Evolutionary conservation across 1,140 invertebrate species (phyloP).

Genomic region (Andrena cerasifolii): DNA sequence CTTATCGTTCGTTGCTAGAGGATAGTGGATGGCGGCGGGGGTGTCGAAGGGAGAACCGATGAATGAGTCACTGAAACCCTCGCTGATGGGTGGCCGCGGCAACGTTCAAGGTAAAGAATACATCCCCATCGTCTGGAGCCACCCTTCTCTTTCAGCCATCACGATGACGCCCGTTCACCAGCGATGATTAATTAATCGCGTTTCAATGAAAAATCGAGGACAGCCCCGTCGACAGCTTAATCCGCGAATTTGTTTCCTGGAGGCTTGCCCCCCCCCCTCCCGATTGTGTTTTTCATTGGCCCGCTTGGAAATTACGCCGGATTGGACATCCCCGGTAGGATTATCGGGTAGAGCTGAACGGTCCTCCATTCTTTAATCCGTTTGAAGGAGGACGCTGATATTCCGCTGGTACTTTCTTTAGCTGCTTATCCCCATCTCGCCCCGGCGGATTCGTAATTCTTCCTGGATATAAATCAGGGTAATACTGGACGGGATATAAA

Average conservation of each 20-base stretch:
- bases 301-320: conserved; percentile 27
- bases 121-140: conserved; percentile 7
- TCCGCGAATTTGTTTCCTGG: conserved; percentile 16
- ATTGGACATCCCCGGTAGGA: conserved; percentile 13
- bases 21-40: no score
- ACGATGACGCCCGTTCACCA: conserved; percentile 42
- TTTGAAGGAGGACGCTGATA: conserved; percentile 27
- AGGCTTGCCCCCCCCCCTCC: background rate
- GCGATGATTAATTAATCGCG: conserved; percentile 52
- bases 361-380: conserved; percentile 26
- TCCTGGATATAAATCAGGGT: conserved; percentile 14
- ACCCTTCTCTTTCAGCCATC: background rate
- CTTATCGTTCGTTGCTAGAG: no score
- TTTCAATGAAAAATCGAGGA: conserved; percentile 6
- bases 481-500: conserved; percentile 13
- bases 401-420: conserved; percentile 8
- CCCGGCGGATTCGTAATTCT: background rate
- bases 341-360: conserved; percentile 24
- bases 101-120: conserved; percentile 35
- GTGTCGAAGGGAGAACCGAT: no score
- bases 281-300: conserved; percentile 8
- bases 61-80: conserved; percentile 37
- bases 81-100: background rate
- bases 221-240: background rate
- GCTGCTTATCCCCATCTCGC: background rate